Base-by-base conservation (phyloP, 2,113 vertebrate species). In the Sigmodon hispidus region DNA sequence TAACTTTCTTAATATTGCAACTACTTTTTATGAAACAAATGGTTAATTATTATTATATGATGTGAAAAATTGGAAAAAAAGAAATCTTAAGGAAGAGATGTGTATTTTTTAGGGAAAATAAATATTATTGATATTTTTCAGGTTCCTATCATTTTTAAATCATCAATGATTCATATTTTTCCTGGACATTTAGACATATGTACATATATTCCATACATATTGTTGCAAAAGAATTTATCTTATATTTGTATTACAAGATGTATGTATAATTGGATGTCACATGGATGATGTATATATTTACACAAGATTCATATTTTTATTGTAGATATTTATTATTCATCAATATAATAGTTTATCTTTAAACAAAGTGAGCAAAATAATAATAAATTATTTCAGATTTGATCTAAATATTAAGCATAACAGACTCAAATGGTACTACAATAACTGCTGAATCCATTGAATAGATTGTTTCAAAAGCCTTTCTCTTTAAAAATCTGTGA, bases 1-100 rank as follows among this genome's bases (percentile, higher is more conserved):
- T 55, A 34, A 95, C 70, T 50, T 89, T 77, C 86, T 81, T 73
- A 91, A 93, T 73, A 55, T 77, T 89, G 1, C 72, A 94, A 86
- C 52, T 26, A 67, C 80, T 72, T 91, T 59, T 91, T 87, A 50
- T 69, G 34, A 67, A 87, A 84, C n/a, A 85, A 48, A 16, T 96
- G 22, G 87, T 57, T 65, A 96, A 73, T 6, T 88, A 87, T 61
- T 79, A 87, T 17, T 85, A n/a, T 1, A 79, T 19, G 57, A 50
- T 29, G 61, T 65, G 1, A 61, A 79, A 90, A 3, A 93, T 15
- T 34, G n/a, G n/a, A n/a, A n/a, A n/a, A 81, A 84, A 67, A 94
- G 90, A 92, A 2, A 88, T 21, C 2, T 22, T 48, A 31, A 84
- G 26, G 67, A 87, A n/a, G 10, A 40, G 19, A 79, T 52, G 36